Evolutionary conservation across 30 jellyfish, hydroid and myxozoan species (phyloP), one percentile per base, ranked within the genome.

Genomic region (Hydractinia symbiolongicarpus): DNA sequence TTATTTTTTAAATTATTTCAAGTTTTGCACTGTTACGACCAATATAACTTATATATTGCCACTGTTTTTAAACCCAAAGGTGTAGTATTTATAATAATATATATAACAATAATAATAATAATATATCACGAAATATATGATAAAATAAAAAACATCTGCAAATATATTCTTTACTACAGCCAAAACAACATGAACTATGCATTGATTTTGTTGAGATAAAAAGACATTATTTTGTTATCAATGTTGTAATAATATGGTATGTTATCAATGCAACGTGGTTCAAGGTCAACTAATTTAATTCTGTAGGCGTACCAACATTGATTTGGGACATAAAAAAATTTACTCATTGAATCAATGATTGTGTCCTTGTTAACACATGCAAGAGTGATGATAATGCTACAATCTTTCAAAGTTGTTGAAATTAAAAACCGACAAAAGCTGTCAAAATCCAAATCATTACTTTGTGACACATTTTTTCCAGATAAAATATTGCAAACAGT

Each of bases 371-470:
- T 14, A 19, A 9, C 53, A 52, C 81, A 79, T 66, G 44, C 72
- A 78, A 91, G 81, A 60, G 96, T 86, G 66, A 91, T 86, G 88
- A 91, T 82, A 6, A 91, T 81, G 4, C 96, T 87, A 73, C 98
- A 86, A 62, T 91, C 98, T 76, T 79, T 81, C 75, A 91, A 91
- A 61, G 98, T 86, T 53, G 90, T 83, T 13, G 98, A 88, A 6
- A 91, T 81, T 21, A 91, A 78, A 80, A 78, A 91, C 79, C 55
- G 79, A 54, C 81, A 84, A 61, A 90, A 30, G 54, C 44, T 44
- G 64, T 5, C 6, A 20, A 53, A 53, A 16, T 50, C 9, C 16
- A 7, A 51, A 50, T 61, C 62, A 7, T 16, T 69, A 20, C 9
- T 79, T 2, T 19, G 81, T 17, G 9, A 7, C 14, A 55, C 13